Conservation (phyloP, 2,113 vertebrate species). For the Rhea americana region DNA sequence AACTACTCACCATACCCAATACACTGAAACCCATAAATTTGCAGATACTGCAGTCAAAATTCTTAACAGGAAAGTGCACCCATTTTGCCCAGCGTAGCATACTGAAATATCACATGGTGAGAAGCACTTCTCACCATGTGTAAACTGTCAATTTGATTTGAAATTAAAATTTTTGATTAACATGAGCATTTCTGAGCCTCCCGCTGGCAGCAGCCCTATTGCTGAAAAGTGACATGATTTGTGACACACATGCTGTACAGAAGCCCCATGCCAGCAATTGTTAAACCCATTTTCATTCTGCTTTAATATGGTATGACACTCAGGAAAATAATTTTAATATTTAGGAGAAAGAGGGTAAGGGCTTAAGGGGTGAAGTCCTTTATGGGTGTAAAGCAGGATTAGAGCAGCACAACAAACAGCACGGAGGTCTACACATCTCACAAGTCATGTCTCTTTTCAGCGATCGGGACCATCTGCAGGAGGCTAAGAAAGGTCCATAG, state of each 20-base stretch:
- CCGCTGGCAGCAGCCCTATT: slow-evolving; percentile 71
- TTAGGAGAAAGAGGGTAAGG: slow-evolving; percentile 51
- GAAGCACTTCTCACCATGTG: slow-evolving; percentile 74
- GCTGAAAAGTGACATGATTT: slow-evolving; percentile 76
- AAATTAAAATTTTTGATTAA: slow-evolving; percentile 77
- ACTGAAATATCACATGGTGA: slow-evolving; percentile 72
- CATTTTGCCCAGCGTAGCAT: slow-evolving; percentile 70
- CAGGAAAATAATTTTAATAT: slow-evolving; percentile 69
- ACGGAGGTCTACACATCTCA: slow-evolving; percentile 4
- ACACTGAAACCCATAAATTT: slow-evolving; percentile 63
- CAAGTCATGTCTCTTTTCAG: slow-evolving; percentile 59
- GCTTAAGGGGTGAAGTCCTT: slow-evolving; percentile 44
- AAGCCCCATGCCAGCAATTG: slow-evolving; percentile 70
- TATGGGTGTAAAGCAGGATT: slow-evolving; percentile 43
- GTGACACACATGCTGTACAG: slow-evolving; percentile 73
- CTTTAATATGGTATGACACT: slow-evolving; percentile 68
- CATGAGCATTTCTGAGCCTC: slow-evolving; percentile 75
- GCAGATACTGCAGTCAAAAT: slow-evolving; percentile 55
- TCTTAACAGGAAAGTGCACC: slow-evolving; percentile 69
- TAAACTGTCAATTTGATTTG: slow-evolving; percentile 77
- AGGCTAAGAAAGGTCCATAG: slow-evolving; percentile 55
- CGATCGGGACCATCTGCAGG: slow-evolving; percentile 52
- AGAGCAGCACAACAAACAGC: slow-evolving; percentile 8
- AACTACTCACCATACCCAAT: slow-evolving; percentile 64
- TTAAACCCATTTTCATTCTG: slow-evolving; percentile 70